phyloP scores from a whole-genome alignment of 1,140 invertebrate species.

The Microvelia longipes region DNA sequence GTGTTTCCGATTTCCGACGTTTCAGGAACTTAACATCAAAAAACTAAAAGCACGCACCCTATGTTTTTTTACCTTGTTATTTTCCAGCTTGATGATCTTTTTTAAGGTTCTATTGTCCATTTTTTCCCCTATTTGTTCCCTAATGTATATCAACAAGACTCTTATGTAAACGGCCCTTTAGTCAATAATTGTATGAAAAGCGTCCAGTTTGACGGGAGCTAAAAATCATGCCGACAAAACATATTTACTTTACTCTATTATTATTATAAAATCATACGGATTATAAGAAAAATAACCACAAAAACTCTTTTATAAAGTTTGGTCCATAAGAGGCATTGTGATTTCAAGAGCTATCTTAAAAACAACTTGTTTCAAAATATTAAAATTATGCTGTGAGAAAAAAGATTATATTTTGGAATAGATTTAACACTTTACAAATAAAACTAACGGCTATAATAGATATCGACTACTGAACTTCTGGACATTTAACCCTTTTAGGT shows the following conservation, averaged over 20 bases:
- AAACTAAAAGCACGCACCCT: neutral
- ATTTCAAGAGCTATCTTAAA: neutral
- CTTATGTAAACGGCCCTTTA: neutral
- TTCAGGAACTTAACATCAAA: neutral
- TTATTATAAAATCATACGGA: neutral
- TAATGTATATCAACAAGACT: neutral
- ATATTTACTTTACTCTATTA: neutral
- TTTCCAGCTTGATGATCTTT: neutral
- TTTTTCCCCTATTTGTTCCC: neutral
- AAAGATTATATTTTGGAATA: neutral
- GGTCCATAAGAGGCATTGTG: neutral
- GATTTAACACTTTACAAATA: too few species aligned
- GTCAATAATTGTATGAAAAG: neutral
- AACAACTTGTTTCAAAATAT: neutral
- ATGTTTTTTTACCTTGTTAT: neutral
- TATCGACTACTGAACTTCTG: too few species aligned
- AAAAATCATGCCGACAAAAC: neutral
- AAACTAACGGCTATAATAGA: too few species aligned
- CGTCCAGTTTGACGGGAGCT: neutral
- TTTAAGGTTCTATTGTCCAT: neutral
- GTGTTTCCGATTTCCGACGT: neutral
- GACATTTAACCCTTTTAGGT: too few species aligned
- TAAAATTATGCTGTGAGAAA: neutral
- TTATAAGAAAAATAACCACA: neutral
- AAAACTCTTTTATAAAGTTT: neutral